phyloP scores from a whole-genome alignment of 1,140 invertebrate genomes.

The Drosophila sechellia region DNA sequence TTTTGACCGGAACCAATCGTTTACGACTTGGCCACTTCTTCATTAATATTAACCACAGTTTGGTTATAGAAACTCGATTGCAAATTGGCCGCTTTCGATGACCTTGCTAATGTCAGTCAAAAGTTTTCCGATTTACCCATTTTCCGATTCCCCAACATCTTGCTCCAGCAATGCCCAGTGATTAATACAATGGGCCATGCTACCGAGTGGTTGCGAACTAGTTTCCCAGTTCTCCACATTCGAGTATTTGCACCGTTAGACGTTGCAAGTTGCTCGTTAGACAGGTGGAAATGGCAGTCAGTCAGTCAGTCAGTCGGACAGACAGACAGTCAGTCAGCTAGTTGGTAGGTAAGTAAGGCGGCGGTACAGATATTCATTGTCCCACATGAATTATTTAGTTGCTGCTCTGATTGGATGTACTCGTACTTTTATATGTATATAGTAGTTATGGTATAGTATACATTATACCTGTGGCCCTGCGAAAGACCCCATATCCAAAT shows the following conservation, averaged over 20 bases:
- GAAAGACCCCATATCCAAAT: conserved; percentile 50
- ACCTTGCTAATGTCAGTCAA: conserved; percentile 32
- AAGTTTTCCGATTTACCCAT: conserved; percentile 3
- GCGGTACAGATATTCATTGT: conserved; percentile 47
- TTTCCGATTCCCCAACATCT: not conserved
- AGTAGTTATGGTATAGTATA: not conserved
- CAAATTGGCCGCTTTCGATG: conserved; percentile 26
- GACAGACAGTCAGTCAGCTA: not conserved
- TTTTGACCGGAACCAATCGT: not conserved
- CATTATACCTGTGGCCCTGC: conserved; percentile 15
- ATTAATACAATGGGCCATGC: conserved; percentile 32
- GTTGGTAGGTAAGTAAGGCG: not conserved
- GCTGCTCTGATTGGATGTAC: conserved; percentile 51
- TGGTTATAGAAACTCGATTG: conserved; percentile 37
- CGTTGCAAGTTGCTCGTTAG: conserved; percentile 20
- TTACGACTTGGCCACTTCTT: conserved; percentile 3
- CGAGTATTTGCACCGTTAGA: conserved; percentile 23
- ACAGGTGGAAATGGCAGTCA: conserved; percentile 14
- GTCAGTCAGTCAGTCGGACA: conserved; percentile 11
- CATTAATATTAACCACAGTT: conserved; percentile 35
- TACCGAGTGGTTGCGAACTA: conserved; percentile 16
- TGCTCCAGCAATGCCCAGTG: not conserved
- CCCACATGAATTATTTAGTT: conserved; percentile 63
- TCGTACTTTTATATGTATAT: not conserved
- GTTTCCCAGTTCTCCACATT: conserved; percentile 18